Base-by-base conservation (phyloP, 2,888 invertebrate genomes). In the Pharmacophagus antenor region DNA sequence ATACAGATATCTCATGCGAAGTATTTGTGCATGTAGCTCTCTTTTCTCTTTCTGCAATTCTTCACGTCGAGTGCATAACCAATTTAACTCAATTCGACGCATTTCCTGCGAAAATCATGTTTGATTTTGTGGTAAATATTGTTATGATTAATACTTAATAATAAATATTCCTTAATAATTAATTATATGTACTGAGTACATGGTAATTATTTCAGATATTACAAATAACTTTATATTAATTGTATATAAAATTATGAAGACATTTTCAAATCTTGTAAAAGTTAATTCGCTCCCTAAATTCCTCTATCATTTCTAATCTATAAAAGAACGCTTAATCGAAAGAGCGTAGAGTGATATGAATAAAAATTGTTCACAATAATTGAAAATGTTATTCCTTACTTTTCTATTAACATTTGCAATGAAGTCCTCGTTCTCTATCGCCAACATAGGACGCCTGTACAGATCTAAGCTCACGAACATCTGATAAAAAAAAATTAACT, bases 401-500 rank as follows among this genome's bases (percentile, higher is more conserved):
- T 92, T 92, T 72, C 92, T 82, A 65, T 92, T 92, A 17, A 92
- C 85, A 70, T 91, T 92, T 5, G 92, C 92, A 27, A 92, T 76
- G 63, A 92, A 92, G 67, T 92, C 92, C 76, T 92, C 92, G 69
- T 92, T 92, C 65, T 92, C 92, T 0, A 85, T 74, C 0, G 92
- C 92, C 31, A 91, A 66, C 67, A 88, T 74, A 50, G 92, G 84
- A 57, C 91, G 81, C 70, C 85, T 78, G 71, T 92, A 86, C 18
- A 92, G 67, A 64, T 90, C 81, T 68, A 92, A 69, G 66, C 80
- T 79, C 56, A 87, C 76, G 67, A 92, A 85, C 70, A 91, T 70
- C 92, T 92, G 70, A 23, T 84, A 84, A 60, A 25, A 25, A 25
- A 25, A 25, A 25, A 25, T 25, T 25, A 5, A 25, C 23, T 25